These are phyloP conservation scores for Phaethon lepturus DNA, from an alignment of 2,113 vertebrate species.

Conservation along the genomic window DNA sequence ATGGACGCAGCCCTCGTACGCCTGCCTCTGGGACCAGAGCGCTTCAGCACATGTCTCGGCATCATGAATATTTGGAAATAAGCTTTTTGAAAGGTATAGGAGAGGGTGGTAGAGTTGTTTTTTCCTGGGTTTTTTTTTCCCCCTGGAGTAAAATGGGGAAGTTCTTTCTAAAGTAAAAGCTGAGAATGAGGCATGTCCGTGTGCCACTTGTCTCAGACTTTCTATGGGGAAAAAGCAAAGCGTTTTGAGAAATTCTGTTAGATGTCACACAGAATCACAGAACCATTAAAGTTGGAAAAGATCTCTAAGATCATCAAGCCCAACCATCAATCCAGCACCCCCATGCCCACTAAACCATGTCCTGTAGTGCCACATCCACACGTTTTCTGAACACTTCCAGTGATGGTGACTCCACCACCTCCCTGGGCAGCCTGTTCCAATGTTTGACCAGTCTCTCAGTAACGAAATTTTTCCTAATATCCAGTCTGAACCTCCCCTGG, in stretches of 20 bases:
- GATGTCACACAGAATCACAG: too few relatives aligned
- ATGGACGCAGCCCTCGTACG: rapidly evolving
- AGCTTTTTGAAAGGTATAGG: not conserved
- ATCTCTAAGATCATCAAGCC: too few relatives aligned
- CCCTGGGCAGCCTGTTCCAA: too few relatives aligned
- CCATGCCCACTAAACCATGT: too few relatives aligned
- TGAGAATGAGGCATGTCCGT: not conserved
- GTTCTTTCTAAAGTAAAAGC: not conserved
- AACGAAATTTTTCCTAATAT: too few relatives aligned
- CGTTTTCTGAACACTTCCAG: too few relatives aligned
- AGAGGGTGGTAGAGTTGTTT: not conserved
- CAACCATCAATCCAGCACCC: too few relatives aligned
- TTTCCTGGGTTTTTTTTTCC: not conserved
- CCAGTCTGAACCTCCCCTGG: too few relatives aligned
- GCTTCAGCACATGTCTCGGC: rapidly evolving
- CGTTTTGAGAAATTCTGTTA: not conserved
- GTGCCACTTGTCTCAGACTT: not conserved
- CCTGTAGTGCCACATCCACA: too few relatives aligned
- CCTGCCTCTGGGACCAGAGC: rapidly evolving
- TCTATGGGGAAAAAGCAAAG: not conserved
- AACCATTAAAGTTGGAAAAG: too few relatives aligned
- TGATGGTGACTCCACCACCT: too few relatives aligned
- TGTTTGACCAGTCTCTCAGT: too few relatives aligned
- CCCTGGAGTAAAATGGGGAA: not conserved
- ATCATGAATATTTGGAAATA: rapidly evolving